Percentiles rank a stretch among this genome's conserved stretches.
Conservation (phyloP, 2,113 vertebrate genomes). For the Mustela nigripes region DNA sequence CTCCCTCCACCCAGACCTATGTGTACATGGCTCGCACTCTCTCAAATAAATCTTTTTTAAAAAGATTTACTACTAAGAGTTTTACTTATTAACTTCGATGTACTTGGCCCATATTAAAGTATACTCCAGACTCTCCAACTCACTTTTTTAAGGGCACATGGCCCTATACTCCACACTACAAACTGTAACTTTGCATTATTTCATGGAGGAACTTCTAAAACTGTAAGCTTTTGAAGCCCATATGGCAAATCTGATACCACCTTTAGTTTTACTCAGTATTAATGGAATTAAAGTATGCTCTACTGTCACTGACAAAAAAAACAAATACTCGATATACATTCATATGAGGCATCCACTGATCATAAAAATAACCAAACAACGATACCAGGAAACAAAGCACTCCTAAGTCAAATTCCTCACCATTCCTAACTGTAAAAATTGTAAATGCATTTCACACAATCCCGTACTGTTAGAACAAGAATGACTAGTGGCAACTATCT, state of each 20-base stretch:
- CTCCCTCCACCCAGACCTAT: not conserved
- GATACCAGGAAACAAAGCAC: constrained; percentile 9
- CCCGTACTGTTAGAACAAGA: not conserved
- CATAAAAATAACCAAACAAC: not conserved
- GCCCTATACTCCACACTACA: not conserved
- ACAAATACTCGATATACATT: not conserved
- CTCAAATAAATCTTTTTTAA: not conserved
- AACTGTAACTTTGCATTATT: constrained; percentile 3
- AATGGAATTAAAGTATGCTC: not conserved
- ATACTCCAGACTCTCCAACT: constrained; percentile 16
- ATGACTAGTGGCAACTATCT: not conserved
- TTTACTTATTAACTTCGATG: not conserved
- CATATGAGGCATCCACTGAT: not conserved
- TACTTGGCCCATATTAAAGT: not conserved
- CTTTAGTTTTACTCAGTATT: not conserved
- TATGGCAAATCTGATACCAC: not conserved
- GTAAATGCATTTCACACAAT: not conserved
- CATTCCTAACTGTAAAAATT: not conserved
- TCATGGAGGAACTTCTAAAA: not conserved
- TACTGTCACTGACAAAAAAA: not conserved
- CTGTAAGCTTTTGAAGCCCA: not conserved
- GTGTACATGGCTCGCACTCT: fast-evolving
- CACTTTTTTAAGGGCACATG: not conserved
- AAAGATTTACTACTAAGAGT: not conserved
- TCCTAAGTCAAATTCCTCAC: not conserved